phyloP scores from a whole-genome alignment of 2,888 invertebrate genomes.

The Drosophila anomelani region DNA sequence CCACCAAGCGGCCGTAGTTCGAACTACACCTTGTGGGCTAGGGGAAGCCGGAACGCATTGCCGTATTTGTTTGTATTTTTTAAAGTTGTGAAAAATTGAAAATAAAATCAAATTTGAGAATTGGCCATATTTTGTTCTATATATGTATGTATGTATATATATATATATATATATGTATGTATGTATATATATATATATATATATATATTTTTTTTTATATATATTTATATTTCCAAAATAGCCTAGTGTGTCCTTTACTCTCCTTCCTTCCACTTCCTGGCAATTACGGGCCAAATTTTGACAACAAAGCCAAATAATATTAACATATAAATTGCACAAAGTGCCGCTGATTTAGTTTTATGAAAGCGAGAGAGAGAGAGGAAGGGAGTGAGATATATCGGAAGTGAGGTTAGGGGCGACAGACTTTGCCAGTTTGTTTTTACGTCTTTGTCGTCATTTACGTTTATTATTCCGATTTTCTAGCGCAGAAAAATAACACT shows the following conservation, averaged over 20 bases:
- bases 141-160: background rate
- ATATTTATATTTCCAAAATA: background rate
- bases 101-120: no score
- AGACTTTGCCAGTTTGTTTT: conserved; percentile 66
- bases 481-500: conserved; percentile 82
- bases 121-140: no score
- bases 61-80: no score
- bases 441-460: conserved; percentile 73
- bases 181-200: background rate
- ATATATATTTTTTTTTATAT: no score
- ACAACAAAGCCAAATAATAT: conserved; percentile 76
- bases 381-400: background rate
- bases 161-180: background rate
- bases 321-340: conserved; percentile 81
- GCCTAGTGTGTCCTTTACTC: conserved; percentile 11
- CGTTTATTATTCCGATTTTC: conserved; percentile 80
- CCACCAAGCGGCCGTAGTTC: no score
- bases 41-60: no score
- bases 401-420: background rate
- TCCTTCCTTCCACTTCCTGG: conserved; percentile 11
- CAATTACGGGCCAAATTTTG: conserved; percentile 64
- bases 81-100: no score
- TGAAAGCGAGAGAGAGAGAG: conserved; percentile 39
- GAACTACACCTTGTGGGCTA: no score
- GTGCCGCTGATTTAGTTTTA: conserved; percentile 75